Base-by-base conservation (phyloP, 2,113 vertebrate species). In the Acanthochromis polyacanthus region DNA sequence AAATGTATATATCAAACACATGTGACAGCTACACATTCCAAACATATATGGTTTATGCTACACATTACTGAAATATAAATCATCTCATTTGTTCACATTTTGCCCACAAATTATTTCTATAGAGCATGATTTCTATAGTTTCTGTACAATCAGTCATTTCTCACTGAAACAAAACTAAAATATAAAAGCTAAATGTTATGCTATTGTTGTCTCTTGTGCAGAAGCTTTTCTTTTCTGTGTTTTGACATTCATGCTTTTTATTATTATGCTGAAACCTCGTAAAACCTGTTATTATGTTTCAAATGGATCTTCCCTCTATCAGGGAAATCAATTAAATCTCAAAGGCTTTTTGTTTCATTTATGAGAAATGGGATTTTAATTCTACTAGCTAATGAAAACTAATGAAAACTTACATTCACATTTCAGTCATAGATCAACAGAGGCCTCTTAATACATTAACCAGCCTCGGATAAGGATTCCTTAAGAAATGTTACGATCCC, bases 311-410 rank as follows among this genome's bases (percentile, higher is more conserved):
- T 84, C 72, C 16, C 60, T 66, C 67, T 66, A 52, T 73, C 56
- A 58, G 82, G 81, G 80, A 82, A 86, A 88, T 88, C 88, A 80
- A 76, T 88, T 83, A 74, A 80, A 83, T 86, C 81, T 89, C 84
- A 65, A 28, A 85, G 87, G 75, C 53, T 84, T 75, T 83, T 78
- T 82, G 75, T 84, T 83, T 80, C 51, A 82, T 80, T 85, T 63
- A 86, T 80, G 81, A 78, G 51, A 4, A 46, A 80, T 75, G 84
- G 75, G 83, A 84, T 84, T 92, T 90, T 76, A 90, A 85, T 88
- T 88, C 75, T 69, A 67, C 55, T 6, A 40, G 40, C 80, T 72
- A 82, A 89, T 89, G 72, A 90, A 84, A 85, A 87, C 72, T 59
- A 83, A 85, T 83, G 82, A 86, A 82, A 85, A 81, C 71, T 58